Conservation (phyloP, 2,113 vertebrate species). For the Hydrolagus affinis region DNA sequence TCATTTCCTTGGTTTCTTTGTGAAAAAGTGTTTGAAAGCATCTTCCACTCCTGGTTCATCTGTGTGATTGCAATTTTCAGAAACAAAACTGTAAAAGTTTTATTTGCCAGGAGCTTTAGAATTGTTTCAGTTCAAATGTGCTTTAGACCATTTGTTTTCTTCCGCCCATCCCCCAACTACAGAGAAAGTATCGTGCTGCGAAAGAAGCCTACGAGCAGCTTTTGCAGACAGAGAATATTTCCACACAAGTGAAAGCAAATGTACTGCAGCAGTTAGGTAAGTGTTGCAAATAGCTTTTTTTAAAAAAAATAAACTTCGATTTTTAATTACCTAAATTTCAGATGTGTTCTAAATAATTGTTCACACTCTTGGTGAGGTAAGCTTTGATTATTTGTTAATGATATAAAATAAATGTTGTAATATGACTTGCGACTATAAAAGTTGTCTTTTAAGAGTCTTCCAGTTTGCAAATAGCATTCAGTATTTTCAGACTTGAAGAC, state of each 20-base stretch:
- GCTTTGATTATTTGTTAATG: not conserved
- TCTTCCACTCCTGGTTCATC: not conserved
- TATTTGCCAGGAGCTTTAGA: slow-evolving; percentile 2
- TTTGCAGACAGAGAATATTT: slow-evolving; percentile 87
- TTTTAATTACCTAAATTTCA: not conserved
- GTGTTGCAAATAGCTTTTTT: slow-evolving; percentile 41
- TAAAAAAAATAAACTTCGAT: not conserved
- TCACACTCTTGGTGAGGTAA: too few relatives aligned
- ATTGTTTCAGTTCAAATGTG: slow-evolving; percentile 29
- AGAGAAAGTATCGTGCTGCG: slow-evolving; percentile 94
- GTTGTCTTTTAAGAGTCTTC: not conserved
- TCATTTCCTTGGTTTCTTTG: slow-evolving; percentile 33
- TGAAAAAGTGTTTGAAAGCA: slow-evolving; percentile 8
- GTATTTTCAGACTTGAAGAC: not conserved
- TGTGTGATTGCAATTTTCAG: not conserved
- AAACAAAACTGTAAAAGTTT: slow-evolving; percentile 48
- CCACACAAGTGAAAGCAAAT: slow-evolving; percentile 94
- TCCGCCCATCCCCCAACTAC: slow-evolving; percentile 29
- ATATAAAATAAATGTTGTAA: not conserved
- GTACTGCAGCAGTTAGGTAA: slow-evolving; percentile 95
- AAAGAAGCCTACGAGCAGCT: slow-evolving; percentile 96
- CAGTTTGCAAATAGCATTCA: not conserved
- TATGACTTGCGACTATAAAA: not conserved
- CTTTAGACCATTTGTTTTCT: slow-evolving; percentile 44
- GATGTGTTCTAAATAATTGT: not conserved